A percentile compares a stretch with the other conserved stretches of the same genome.
These are phyloP conservation scores for Nanorana parkeri DNA, from an alignment of 2,113 vertebrate species.

Conservation along the genomic window DNA sequence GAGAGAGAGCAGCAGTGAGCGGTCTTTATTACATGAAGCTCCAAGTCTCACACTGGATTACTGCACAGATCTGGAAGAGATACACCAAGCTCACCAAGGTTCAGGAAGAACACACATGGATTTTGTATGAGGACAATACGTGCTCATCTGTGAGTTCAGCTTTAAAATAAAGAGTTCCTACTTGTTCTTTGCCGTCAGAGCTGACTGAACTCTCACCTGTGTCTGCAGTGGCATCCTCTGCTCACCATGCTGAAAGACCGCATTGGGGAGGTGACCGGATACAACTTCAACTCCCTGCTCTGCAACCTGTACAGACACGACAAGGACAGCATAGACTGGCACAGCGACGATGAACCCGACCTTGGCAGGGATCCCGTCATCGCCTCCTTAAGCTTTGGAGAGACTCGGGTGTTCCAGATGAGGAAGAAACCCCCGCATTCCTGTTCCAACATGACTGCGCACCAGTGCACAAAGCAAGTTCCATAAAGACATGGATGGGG, in stretches of 20 bases:
- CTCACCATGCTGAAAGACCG: slow-evolving; percentile 73
- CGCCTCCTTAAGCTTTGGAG: slow-evolving; percentile 90
- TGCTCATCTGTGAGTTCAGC: too few species aligned
- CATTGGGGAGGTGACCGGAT: slow-evolving; percentile 72
- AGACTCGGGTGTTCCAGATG: slow-evolving; percentile 89
- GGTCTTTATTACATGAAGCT: too few species aligned
- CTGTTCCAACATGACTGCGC: too few species aligned
- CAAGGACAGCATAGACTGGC: slow-evolving; percentile 94
- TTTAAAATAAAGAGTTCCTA: too few species aligned
- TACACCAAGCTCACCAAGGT: too few species aligned
- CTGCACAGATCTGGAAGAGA: too few species aligned
- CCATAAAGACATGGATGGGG: too few species aligned
- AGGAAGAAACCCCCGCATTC: slow-evolving; percentile 87
- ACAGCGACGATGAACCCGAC: slow-evolving; percentile 87
- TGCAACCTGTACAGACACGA: slow-evolving; percentile 91
- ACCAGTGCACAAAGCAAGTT: too few species aligned
- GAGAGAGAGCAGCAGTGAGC: too few species aligned
- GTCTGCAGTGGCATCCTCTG: slow-evolving; percentile 85
- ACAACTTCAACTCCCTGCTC: slow-evolving; percentile 89
- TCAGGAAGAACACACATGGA: too few species aligned
- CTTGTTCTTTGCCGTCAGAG: accelerated
- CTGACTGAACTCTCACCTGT: background rate
- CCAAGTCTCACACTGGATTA: too few species aligned
- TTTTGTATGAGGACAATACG: too few species aligned
- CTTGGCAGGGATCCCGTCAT: slow-evolving; percentile 83